phyloP scores from a whole-genome alignment of 2,113 vertebrate genomes.

The Forbesichthys agassizii region DNA sequence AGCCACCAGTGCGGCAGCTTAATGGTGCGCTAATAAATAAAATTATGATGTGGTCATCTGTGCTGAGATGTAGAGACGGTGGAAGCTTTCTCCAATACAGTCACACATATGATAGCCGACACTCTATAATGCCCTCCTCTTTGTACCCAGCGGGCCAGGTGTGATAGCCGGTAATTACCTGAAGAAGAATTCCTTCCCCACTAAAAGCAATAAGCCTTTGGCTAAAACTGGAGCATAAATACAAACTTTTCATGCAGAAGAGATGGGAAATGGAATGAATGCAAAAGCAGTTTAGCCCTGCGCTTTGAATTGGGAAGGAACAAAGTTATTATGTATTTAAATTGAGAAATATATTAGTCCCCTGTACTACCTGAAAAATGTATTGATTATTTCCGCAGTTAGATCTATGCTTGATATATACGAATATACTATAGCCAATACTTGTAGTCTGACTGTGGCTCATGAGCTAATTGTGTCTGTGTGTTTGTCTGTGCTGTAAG shows the following conservation, averaged over 20 bases:
- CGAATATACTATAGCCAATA: too few relatives aligned
- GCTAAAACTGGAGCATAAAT: conserved; percentile 11
- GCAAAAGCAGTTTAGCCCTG: not conserved
- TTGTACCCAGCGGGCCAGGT: conserved; percentile 13
- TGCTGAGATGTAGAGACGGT: not conserved
- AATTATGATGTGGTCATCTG: conserved; percentile 18
- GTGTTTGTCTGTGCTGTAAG: too few relatives aligned
- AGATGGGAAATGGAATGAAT: not conserved
- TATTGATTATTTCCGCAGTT: too few relatives aligned
- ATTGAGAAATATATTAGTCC: too few relatives aligned
- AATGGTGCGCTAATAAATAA: conserved; percentile 46
- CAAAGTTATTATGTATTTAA: not conserved
- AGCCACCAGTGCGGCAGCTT: conserved; percentile 18
- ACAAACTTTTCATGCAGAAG: not conserved
- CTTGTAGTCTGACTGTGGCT: too few relatives aligned
- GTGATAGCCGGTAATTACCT: conserved; percentile 26
- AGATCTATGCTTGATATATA: too few relatives aligned
- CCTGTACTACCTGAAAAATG: too few relatives aligned
- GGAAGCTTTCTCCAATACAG: not conserved
- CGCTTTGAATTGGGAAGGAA: not conserved
- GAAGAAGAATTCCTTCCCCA: conserved; percentile 20
- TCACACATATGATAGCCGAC: conserved; percentile 17
- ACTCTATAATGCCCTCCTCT: conserved; percentile 22
- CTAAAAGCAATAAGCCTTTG: conserved; percentile 12
- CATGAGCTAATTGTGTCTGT: too few relatives aligned